These are phyloP conservation scores for Nixonia krombeini DNA, from an alignment of 1,140 invertebrate species.

Conservation along the genomic window DNA sequence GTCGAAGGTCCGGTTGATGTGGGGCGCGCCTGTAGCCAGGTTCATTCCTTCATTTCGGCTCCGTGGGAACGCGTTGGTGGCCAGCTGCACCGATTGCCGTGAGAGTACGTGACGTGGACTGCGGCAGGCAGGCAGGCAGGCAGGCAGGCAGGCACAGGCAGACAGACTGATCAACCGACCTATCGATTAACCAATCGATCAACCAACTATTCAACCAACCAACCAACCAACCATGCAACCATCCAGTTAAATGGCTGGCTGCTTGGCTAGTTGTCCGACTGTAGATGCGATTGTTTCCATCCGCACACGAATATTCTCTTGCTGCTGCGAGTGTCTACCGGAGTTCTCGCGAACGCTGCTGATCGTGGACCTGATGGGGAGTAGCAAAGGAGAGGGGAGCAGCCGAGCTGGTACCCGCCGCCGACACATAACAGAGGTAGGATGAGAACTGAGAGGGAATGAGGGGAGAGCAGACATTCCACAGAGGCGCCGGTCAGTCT, in stretches of 20 bases:
- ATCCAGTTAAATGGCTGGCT: too few species aligned
- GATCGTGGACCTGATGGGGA: conserved; percentile 2
- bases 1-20: conserved; percentile 1
- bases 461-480: conserved; percentile 62
- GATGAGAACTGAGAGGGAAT: conserved; percentile 7
- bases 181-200: too few species aligned
- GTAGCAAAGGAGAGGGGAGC: conserved; percentile 14
- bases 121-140: conserved; percentile 38
- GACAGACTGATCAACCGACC: too few species aligned
- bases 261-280: too few species aligned
- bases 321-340: conserved; percentile 10
- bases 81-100: conserved; percentile 68
- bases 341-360: background rate
- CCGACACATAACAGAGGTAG: conserved; percentile 8
- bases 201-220: background rate
- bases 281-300: background rate
- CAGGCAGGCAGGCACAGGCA: conserved; percentile 11
- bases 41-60: conserved; percentile 60
- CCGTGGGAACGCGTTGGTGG: conserved; percentile 71
- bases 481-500: conserved; percentile 70
- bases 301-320: background rate
- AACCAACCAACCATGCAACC: background rate
- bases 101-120: conserved; percentile 60
- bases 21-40: conserved; percentile 30
- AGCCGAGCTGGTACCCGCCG: conserved; percentile 31